Evolutionary conservation across 2,113 vertebrate genomes (phyloP), one percentile per base, ranked within the genome.

Genomic region (Tyto alba): DNA sequence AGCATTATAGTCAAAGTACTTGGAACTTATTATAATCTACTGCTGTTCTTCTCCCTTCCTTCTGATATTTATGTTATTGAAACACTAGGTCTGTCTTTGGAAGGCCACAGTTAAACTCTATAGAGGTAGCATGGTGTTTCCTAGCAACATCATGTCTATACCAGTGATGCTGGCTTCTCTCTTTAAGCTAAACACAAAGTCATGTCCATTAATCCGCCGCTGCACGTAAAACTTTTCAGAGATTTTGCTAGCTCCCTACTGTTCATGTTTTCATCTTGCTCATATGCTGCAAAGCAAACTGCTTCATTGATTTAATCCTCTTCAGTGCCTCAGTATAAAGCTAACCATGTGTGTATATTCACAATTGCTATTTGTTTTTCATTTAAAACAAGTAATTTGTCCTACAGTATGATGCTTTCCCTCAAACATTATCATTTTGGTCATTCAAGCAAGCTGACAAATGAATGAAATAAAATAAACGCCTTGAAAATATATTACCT

Each of bases 171-270:
- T 97, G 97, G 95, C 97, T 97, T 95, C 92, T 87, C 88, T 97
- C 94, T 97, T 97, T 55, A 81, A 95, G 66, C 98, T 98, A 97
- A 98, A 98, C 95, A 63, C 96, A 96, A 97, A 98, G 97, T 98
- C 97, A 96, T 97, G 97, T 98, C 98, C 97, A 98, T 98, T 98
- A 98, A 98, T 98, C 98, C 97, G 97, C 97, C 98, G 98, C 98
- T 97, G 97, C 97, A 97, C 67, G 40, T 79, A 92, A 97, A 98
- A 98, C 97, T 98, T 98, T 94, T 96, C 96, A 88, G 96, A 97
- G 97, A 96, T 97, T 97, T 94, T 95, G 78, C 96, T 75, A 96
- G 97, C 97, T 98, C 95, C 98, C 98, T 48, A 96, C 97, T 97
- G 98, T 96, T 98, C 95, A 1, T 98, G 97, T 98, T 98, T 98